Percentiles rank a stretch among this genome's conserved stretches.
Evolutionary conservation across 1,140 invertebrate species (phyloP).

Genomic region (Drosophila lacteicornis): DNA sequence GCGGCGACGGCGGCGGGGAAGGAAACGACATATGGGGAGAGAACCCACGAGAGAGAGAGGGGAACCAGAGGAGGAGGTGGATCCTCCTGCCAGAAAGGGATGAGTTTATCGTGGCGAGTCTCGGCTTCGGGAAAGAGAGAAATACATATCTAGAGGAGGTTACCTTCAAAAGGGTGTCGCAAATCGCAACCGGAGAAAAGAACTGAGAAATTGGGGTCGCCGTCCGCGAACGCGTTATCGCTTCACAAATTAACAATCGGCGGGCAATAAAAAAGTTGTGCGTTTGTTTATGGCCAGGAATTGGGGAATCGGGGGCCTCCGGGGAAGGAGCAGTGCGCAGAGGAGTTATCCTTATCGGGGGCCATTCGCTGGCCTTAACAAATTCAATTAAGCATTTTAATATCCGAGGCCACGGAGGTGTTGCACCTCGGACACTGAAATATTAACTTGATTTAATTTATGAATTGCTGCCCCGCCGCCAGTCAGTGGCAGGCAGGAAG

Average conservation of each 20-base stretch:
- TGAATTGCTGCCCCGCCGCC: constrained; percentile 58
- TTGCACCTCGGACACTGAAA: constrained; percentile 76
- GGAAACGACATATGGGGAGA: constrained; percentile 69
- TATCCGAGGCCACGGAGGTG: constrained; percentile 74
- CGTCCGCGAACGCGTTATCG: constrained; percentile 71
- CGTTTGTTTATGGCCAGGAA: constrained; percentile 78
- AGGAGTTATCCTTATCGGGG: constrained; percentile 54
- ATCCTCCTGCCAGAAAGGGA: constrained; percentile 52
- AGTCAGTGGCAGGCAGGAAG: constrained; percentile 45
- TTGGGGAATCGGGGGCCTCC: background rate
- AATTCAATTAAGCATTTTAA: constrained; percentile 84
- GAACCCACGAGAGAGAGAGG: constrained; percentile 2
- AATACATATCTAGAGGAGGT: constrained; percentile 26
- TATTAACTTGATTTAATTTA: constrained; percentile 84
- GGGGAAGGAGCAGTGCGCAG: constrained; percentile 11
- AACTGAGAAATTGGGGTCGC: constrained; percentile 43
- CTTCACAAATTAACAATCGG: constrained; percentile 85
- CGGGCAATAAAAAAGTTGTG: constrained; percentile 81
- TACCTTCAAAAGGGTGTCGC: constrained; percentile 61
- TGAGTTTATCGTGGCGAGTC: constrained; percentile 77
- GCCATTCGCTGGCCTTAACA: constrained; percentile 67
- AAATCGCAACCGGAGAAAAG: constrained; percentile 55
- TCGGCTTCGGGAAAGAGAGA: constrained; percentile 34
- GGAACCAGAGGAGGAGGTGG: constrained; percentile 16
- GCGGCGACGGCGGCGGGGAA: constrained; percentile 52